Evolutionary conservation across 2,888 invertebrate species (phyloP).

Genomic region (Torymus auratus): DNA sequence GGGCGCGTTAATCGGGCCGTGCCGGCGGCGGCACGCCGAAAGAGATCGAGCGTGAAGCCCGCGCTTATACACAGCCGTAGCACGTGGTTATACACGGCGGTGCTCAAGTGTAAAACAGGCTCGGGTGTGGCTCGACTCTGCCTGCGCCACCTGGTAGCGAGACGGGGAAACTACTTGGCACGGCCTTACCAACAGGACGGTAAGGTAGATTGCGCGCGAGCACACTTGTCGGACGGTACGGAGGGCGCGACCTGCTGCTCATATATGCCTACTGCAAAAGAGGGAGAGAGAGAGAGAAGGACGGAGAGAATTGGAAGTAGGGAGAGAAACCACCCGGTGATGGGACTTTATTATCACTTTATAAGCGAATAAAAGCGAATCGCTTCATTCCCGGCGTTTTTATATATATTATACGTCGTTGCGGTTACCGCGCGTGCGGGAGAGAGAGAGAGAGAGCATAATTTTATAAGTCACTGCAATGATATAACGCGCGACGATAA

Average conservation of each 20-base stretch:
- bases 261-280: conserved; percentile 40
- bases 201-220: conserved; percentile 60
- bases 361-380: conserved; percentile 65
- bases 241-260: conserved; percentile 36
- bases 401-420: conserved; percentile 37
- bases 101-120: conserved; percentile 63
- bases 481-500: conserved; percentile 38
- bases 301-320: background rate
- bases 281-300: conserved; percentile 21
- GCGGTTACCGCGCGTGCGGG: conserved; percentile 27
- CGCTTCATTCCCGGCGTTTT: conserved; percentile 67
- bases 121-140: conserved; percentile 70
- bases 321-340: conserved; percentile 22
- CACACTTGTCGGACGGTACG: conserved; percentile 2
- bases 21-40: conserved; percentile 56
- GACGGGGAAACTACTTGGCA: conserved; percentile 30
- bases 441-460: conserved; percentile 53
- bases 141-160: conserved; percentile 69
- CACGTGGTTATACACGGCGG: conserved; percentile 40
- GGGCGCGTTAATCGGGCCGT: conserved; percentile 62
- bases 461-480: conserved; percentile 58
- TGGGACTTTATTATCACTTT: too few relatives aligned
- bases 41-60: conserved; percentile 35
- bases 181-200: conserved; percentile 61
- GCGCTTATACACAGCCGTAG: conserved; percentile 14